These are phyloP conservation scores for Oscarella lobularis DNA, from an alignment of 37 sponge, comb jelly and placozoan genomes.

Conservation along the genomic window DNA sequence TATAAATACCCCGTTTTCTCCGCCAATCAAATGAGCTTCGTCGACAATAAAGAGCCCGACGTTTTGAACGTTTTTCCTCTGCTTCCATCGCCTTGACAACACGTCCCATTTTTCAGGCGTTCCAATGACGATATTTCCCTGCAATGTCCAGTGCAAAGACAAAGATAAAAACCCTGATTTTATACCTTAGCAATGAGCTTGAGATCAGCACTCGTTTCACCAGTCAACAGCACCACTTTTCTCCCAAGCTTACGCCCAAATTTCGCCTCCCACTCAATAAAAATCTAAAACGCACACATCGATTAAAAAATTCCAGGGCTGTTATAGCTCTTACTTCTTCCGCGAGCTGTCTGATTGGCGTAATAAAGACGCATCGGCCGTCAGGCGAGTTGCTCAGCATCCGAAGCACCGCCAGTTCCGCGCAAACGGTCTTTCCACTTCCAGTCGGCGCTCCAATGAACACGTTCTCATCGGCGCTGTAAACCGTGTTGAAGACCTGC, in stretches of 20 bases:
- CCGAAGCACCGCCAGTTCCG: constrained; percentile 90
- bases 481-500: constrained; percentile 95
- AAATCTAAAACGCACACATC: constrained; percentile 30
- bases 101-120: constrained; percentile 97
- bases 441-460: constrained; percentile 96
- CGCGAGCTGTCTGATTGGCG: constrained; percentile 77
- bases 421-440: constrained; percentile 98
- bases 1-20: constrained; percentile 78
- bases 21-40: constrained; percentile 91
- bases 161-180: not conserved
- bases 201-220: constrained; percentile 89
- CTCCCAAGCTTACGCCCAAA: constrained; percentile 76
- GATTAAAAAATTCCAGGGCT: not conserved
- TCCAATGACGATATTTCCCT: constrained; percentile 82
- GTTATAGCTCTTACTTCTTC: constrained; percentile 46
- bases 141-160: not conserved
- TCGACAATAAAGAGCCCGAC: constrained; percentile 87
- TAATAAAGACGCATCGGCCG: constrained; percentile 75
- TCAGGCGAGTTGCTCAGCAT: constrained; percentile 48
- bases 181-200: constrained; percentile 70
- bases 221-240: constrained; percentile 80
- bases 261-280: constrained; percentile 71
- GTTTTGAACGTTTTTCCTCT: constrained; percentile 93
- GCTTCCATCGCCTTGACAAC: constrained; percentile 96
- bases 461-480: constrained; percentile 95